Evolutionary conservation across 2,113 vertebrate genomes (phyloP).

Genomic region (Poecile atricapillus): DNA sequence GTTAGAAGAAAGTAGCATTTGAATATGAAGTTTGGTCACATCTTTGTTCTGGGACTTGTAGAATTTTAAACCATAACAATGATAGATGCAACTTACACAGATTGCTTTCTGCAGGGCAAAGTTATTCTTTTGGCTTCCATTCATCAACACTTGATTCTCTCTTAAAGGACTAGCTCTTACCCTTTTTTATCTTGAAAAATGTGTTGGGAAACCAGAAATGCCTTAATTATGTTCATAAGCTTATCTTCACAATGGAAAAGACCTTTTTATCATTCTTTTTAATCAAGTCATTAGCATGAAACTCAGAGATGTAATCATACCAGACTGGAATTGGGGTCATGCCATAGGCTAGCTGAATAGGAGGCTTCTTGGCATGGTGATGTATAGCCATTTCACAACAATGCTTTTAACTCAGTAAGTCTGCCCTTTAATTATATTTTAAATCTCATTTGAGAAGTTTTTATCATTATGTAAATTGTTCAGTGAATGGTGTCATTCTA

Average conservation of each 20-base stretch:
- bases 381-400: slow-evolving; percentile 58
- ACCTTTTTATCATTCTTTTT: slow-evolving; percentile 65
- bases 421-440: slow-evolving; percentile 73
- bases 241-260: slow-evolving; percentile 62
- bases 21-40: neutral
- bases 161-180: slow-evolving; percentile 13
- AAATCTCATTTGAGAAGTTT: slow-evolving; percentile 67
- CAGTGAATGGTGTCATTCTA: slow-evolving; percentile 50
- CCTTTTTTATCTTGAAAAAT: slow-evolving; percentile 34
- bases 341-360: slow-evolving; percentile 61
- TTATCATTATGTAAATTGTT: slow-evolving; percentile 71
- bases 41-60: neutral
- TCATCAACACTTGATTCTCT: slow-evolving; percentile 4
- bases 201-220: slow-evolving; percentile 25
- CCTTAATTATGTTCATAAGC: slow-evolving; percentile 68
- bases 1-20: neutral
- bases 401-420: slow-evolving; percentile 48
- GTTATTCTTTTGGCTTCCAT: slow-evolving; percentile 12
- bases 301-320: slow-evolving; percentile 69
- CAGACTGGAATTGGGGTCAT: slow-evolving; percentile 71
- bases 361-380: slow-evolving; percentile 63
- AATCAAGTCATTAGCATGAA: slow-evolving; percentile 76
- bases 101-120: neutral
- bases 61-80: neutral
- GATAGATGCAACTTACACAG: neutral